Base-by-base conservation (phyloP, 92 coral and sea anemone genomes). In the Epizoanthus illoricatus region DNA sequence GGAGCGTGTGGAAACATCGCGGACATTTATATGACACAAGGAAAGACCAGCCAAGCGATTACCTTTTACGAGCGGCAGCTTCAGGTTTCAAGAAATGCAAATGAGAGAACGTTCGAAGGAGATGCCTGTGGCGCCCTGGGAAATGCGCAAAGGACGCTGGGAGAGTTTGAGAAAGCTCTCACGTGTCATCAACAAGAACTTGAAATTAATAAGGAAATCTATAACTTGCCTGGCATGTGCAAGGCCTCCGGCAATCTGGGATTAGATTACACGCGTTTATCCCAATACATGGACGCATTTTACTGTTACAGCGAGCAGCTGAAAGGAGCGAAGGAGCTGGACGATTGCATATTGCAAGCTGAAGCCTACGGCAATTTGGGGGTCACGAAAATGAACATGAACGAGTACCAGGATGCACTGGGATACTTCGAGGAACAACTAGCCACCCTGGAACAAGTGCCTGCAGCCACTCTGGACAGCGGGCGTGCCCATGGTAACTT, bases 1-100 rank as follows among this genome's bases (percentile, higher is more conserved):
- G 87, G 91, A 84, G 98, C 99, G 72, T 89, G 90, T 65, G 99
- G 98, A 52, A 97, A 94, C 87, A 91, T 97, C 12, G 99, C 97
- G 20, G 98, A 97, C 63, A 90, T 97, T 75, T 85, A 90, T 76
- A 89, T 94, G 79, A 84, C 85, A 33, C 85, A 91, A 64, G 94
- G 90, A 40, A 93, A 91, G 71, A 76, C 86, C 7, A 81, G 88
- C 24, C 86, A 93, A 79, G 98, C 97, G 10, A 87, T 97, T 69
- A 88, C 88, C n/a, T 92, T 88, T 71, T 97, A 90, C 56, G 93
- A 97, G 90, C 91, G 91, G 11, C 98, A 97, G 69, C 87, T 94
- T 7, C 90, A 87, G 83, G 86, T 87, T 56, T 97, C 99, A 17
- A 90, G 91, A 61, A 91, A 92, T 20, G 84, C 89, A 73, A 88